These are phyloP conservation scores for Porites cylindrica DNA, from an alignment of 92 coral and sea anemone species.

Conservation along the genomic window DNA sequence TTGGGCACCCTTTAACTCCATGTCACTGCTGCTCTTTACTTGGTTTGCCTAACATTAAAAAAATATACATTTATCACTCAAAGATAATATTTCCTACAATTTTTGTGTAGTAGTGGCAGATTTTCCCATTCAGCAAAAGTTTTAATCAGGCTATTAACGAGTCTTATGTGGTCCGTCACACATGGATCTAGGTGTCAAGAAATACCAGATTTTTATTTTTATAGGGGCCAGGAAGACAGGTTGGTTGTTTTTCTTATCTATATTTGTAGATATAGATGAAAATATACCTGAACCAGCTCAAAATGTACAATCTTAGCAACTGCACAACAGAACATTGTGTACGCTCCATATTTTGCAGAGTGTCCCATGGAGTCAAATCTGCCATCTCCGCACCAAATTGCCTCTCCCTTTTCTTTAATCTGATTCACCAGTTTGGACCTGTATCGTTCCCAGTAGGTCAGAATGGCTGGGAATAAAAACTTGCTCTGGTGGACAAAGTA, in stretches of 20 bases:
- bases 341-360: conserved; percentile 34
- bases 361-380: conserved; percentile 40
- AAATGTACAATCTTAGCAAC: conserved; percentile 37
- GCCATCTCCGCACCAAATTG: conserved; percentile 27
- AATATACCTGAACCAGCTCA: conserved; percentile 30
- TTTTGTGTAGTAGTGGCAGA: neutral
- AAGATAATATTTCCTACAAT: too few species aligned
- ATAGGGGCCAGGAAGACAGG: neutral
- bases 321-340: conserved; percentile 41
- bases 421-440: conserved; percentile 3
- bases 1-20: conserved; percentile 63
- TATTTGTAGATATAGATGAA: neutral
- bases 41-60: conserved; percentile 42
- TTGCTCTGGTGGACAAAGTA: conserved; percentile 45
- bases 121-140: neutral
- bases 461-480: conserved; percentile 43
- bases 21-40: conserved; percentile 68
- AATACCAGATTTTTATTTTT: conserved; percentile 7
- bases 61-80: neutral
- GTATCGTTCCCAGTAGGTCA: conserved; percentile 41
- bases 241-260: neutral
- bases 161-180: neutral
- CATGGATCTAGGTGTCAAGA: neutral
- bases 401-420: conserved; percentile 21
- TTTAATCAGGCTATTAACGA: conserved; percentile 9